Percentiles rank a stretch among this genome's conserved stretches.
Conservation (phyloP, 2,888 invertebrate species). For the Micropterix aruncella region DNA sequence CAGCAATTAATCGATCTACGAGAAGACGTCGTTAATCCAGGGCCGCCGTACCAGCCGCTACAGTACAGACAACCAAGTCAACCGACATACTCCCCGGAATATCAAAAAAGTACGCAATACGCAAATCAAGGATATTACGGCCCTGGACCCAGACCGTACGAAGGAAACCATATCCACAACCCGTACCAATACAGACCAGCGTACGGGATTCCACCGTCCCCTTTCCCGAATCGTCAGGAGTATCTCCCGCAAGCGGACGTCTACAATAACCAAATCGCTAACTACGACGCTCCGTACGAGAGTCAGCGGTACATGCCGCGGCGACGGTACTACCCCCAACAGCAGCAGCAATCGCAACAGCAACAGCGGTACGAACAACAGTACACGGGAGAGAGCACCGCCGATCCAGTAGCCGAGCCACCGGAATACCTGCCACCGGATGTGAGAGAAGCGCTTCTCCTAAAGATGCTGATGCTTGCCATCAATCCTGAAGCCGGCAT, state of each 20-base stretch:
- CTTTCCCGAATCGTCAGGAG: conserved; percentile 18
- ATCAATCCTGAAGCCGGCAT: conserved; percentile 42
- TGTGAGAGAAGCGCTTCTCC: conserved; percentile 52
- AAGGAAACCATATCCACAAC: conserved; percentile 12
- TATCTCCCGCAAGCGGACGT: conserved; percentile 21
- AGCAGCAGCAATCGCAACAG: conserved; percentile 18
- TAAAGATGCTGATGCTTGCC: conserved; percentile 59
- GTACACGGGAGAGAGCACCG: conserved; percentile 28
- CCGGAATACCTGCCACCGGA: conserved; percentile 54
- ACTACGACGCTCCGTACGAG: conserved; percentile 30
- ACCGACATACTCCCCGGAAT: conserved; percentile 12
- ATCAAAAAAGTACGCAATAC: conserved; percentile 6
- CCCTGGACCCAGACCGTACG: conserved; percentile 20
- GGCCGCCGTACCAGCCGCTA: conserved; percentile 20
- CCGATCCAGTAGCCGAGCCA: conserved; percentile 31
- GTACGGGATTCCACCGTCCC: conserved; percentile 7
- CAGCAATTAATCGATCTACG: conserved; percentile 35
- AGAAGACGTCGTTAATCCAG: conserved; percentile 8
- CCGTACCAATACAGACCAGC: conserved; percentile 27
- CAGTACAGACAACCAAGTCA: conserved; percentile 13
- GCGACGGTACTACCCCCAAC: conserved; percentile 20
- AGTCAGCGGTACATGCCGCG: conserved; percentile 32
- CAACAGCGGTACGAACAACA: conserved; percentile 18
- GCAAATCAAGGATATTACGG: conserved; percentile 2
- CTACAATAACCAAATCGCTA: conserved; percentile 24